Evolutionary conservation across 2,797 vertebrate species (phyloP).

Genomic region (Peromyscus aztecus): DNA sequence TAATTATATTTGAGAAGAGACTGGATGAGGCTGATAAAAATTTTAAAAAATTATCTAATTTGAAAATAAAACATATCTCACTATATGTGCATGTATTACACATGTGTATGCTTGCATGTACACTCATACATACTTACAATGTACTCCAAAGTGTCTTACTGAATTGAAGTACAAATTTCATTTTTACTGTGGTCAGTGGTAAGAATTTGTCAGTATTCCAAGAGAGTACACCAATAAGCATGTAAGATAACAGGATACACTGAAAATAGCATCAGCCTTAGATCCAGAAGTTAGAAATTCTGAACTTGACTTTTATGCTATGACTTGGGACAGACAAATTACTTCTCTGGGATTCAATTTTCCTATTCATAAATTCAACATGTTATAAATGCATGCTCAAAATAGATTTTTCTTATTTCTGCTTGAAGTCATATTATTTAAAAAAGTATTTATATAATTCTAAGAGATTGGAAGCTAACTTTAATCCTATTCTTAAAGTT

Average conservation of each 20-base stretch:
- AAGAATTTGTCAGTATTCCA: not conserved
- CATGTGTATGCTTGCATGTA: not conserved
- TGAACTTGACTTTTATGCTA: not conserved
- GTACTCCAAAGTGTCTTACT: not conserved
- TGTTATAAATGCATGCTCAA: not conserved
- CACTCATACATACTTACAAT: not conserved
- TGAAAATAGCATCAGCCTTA: not conserved
- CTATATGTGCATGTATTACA: not conserved
- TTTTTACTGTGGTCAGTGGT: not conserved
- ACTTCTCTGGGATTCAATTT: not conserved
- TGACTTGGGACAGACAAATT: not conserved
- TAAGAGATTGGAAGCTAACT: slow-evolving; percentile 34
- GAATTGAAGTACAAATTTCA: not conserved
- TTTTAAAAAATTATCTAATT: not conserved
- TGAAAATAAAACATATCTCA: not conserved
- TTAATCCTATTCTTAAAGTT: slow-evolving; percentile 59
- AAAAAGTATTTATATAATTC: slow-evolving; percentile 14
- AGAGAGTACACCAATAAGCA: not conserved
- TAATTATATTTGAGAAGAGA: slow-evolving; percentile 28
- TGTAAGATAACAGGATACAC: not conserved
- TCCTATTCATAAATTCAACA: slow-evolving; percentile 12
- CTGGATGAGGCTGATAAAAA: not conserved
- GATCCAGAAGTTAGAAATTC: not conserved
- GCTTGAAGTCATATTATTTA: not conserved
- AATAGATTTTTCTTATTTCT: not conserved